Conservation (phyloP, 1,140 invertebrate species). For the Acromyrmex heyeri region DNA sequence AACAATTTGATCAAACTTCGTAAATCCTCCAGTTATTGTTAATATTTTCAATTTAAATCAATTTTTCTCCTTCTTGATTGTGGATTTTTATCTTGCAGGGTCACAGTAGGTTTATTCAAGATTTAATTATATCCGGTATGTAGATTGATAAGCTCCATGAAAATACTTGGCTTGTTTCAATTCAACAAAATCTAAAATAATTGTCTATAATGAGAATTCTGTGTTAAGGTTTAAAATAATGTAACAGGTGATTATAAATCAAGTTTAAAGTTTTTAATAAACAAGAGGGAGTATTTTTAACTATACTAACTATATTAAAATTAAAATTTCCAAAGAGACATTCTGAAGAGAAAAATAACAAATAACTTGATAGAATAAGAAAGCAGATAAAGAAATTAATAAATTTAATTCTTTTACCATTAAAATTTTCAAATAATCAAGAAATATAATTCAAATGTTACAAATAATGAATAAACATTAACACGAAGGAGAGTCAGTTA, state of each 20-base stretch:
- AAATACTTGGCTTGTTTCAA: neutral
- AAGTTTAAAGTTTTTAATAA: slow-evolving; percentile 19
- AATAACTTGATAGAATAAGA: neutral
- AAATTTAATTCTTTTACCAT: neutral
- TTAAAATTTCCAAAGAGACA: neutral
- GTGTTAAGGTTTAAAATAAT: neutral
- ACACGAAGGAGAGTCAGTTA: neutral
- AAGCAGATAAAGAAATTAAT: neutral
- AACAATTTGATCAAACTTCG: neutral
- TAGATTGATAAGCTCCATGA: neutral
- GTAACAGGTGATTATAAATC: slow-evolving; percentile 7
- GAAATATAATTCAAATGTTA: neutral
- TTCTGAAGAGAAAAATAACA: neutral
- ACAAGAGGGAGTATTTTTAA: slow-evolving; percentile 23
- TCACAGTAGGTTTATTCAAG: neutral
- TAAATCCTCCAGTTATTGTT: neutral
- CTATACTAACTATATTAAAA: slow-evolving; percentile 8
- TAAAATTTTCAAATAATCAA: neutral
- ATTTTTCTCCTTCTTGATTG: neutral
- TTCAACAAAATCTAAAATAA: neutral
- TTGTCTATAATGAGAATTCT: neutral
- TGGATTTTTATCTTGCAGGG: neutral
- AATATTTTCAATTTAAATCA: neutral
- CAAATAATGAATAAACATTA: neutral
- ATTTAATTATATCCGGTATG: slow-evolving; percentile 4